Percentiles rank a stretch among this genome's conserved stretches.
Conservation (phyloP, 1,140 invertebrate genomes). For the Archegozetes longisetosus region DNA sequence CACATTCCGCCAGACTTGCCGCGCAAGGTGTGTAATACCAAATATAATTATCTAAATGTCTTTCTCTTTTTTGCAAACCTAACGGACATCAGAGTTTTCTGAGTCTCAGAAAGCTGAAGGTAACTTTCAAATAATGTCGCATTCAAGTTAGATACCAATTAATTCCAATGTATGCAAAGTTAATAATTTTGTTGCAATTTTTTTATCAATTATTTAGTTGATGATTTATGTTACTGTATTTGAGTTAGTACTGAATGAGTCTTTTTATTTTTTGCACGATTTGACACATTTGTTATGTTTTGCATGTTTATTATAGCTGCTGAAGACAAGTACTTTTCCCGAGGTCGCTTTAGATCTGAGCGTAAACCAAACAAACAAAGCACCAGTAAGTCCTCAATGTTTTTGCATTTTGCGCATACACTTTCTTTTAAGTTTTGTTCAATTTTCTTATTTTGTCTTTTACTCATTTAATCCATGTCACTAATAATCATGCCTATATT, state of each 20-base stretch:
- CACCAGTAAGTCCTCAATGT: not conserved
- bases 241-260: not conserved
- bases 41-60: not conserved
- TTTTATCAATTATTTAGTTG: not conserved
- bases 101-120: not conserved
- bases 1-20: slow-evolving; percentile 22
- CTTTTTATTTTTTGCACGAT: slow-evolving; percentile 3
- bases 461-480: too few relatives aligned
- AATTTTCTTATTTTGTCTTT: too few relatives aligned
- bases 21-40: slow-evolving; percentile 20
- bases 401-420: not conserved
- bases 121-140: not conserved
- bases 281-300: slow-evolving; percentile 2
- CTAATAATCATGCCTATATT: too few relatives aligned
- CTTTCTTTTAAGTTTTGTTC: slow-evolving; percentile 6
- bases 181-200: not conserved
- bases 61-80: slow-evolving; percentile 4
- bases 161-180: not conserved
- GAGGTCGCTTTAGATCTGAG: slow-evolving; percentile 10
- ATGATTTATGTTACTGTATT: slow-evolving; percentile 1
- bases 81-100: not conserved
- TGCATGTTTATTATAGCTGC: slow-evolving; percentile 3
- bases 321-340: slow-evolving; percentile 15
- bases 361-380: slow-evolving; percentile 10
- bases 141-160: not conserved